Evolutionary conservation across 2,888 invertebrate species (phyloP).

Genomic region (Agriopis marginaria): DNA sequence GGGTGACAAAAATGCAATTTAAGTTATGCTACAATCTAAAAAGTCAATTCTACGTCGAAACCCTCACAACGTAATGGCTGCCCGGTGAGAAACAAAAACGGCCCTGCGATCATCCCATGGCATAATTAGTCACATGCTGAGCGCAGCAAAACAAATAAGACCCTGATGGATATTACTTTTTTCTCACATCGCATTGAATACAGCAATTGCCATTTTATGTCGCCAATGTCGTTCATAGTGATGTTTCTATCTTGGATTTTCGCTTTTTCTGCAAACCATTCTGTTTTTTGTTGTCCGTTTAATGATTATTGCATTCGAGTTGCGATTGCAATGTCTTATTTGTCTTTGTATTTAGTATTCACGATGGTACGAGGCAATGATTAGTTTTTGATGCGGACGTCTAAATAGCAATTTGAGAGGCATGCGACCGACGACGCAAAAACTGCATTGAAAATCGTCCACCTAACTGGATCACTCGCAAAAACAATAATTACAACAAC

Average conservation of each 20-base stretch:
- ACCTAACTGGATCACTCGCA: conserved; percentile 21
- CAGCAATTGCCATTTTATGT: conserved; percentile 62
- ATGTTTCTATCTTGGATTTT: conserved; percentile 68
- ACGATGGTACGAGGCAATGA: conserved; percentile 24
- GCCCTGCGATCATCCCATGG: conserved; percentile 67
- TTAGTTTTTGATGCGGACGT: conserved; percentile 35
- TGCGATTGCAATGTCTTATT: conserved; percentile 44
- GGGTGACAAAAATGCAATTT: conserved; percentile 85
- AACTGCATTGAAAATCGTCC: conserved; percentile 8
- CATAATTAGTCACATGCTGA: conserved; percentile 82
- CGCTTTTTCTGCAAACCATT: conserved; percentile 48
- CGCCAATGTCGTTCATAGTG: conserved; percentile 66
- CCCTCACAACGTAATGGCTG: conserved; percentile 64
- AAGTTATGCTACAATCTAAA: conserved; percentile 74
- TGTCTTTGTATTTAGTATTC: conserved; percentile 30
- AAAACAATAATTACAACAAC: conserved; percentile 4
- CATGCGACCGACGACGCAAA: conserved; percentile 13
- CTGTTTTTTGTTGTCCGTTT: conserved; percentile 46
- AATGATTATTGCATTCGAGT: conserved; percentile 51
- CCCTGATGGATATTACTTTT: conserved; percentile 54
- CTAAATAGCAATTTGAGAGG: conserved; percentile 23
- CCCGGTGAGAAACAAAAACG: conserved; percentile 63
- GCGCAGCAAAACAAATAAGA: conserved; percentile 56
- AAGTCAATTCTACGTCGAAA: conserved; percentile 71
- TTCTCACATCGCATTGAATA: conserved; percentile 63